A percentile compares a stretch with the other conserved stretches of the same genome.
phyloP scores from a whole-genome alignment of 2,888 invertebrate species.

The Temnothorax rugatulus region DNA sequence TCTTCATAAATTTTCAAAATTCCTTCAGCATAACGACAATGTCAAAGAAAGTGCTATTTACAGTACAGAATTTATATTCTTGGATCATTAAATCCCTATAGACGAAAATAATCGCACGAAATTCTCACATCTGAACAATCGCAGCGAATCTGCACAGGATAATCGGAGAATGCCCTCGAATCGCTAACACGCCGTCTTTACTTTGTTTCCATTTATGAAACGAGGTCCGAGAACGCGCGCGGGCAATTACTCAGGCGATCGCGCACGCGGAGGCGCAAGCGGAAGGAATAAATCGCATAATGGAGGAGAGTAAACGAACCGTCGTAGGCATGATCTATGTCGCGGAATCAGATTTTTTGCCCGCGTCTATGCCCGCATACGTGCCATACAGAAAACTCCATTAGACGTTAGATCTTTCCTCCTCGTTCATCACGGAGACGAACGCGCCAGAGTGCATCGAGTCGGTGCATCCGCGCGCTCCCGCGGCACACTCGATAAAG shows the following conservation, averaged over 20 bases:
- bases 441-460: constrained; percentile 37
- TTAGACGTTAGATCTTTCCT: constrained; percentile 69
- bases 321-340: constrained; percentile 48
- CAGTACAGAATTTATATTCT: background rate
- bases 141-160: background rate
- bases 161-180: background rate
- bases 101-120: background rate
- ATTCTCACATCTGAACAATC: background rate
- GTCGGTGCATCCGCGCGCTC: constrained; percentile 41
- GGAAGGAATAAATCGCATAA: constrained; percentile 68
- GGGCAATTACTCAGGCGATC: constrained; percentile 51
- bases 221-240: constrained; percentile 24
- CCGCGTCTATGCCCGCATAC: constrained; percentile 9
- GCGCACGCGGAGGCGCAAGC: constrained; percentile 34
- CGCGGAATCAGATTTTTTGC: constrained; percentile 53
- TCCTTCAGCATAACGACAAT: background rate
- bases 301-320: constrained; percentile 65
- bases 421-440: constrained; percentile 44
- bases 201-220: constrained; percentile 30
- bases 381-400: constrained; percentile 67
- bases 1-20: background rate
- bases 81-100: background rate
- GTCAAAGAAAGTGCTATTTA: background rate
- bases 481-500: constrained; percentile 59
- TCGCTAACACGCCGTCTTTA: background rate